A percentile compares a stretch with the other conserved stretches of the same genome.
These are phyloP conservation scores for Octopus sinensis DNA, from an alignment of 1,140 invertebrate genomes.

Conservation along the genomic window DNA sequence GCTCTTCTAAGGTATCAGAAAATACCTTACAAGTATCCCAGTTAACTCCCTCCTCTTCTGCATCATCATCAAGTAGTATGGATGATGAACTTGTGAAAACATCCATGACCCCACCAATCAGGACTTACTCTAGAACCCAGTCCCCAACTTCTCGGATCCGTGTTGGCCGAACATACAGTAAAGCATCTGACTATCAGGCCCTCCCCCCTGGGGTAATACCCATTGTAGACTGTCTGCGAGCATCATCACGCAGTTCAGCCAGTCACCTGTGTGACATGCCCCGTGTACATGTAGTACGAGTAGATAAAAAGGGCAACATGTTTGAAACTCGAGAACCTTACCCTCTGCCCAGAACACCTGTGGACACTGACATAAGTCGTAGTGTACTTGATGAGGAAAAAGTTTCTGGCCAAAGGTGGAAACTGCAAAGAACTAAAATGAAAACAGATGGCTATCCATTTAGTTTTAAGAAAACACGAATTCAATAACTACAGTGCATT, in stretches of 20 bases:
- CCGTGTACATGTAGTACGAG: constrained; percentile 3
- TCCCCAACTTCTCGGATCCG: neutral
- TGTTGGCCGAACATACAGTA: neutral
- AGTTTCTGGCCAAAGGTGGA: constrained; percentile 1
- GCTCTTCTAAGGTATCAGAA: neutral
- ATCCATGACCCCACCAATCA: neutral
- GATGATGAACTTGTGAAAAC: neutral
- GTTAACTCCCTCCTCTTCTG: neutral
- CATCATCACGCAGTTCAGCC: neutral
- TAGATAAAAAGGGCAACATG: constrained; percentile 11
- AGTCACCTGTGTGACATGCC: neutral
- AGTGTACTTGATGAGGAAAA: neutral
- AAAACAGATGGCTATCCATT: constrained; percentile 13
- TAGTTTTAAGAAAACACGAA: constrained; percentile 10
- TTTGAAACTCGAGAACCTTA: neutral
- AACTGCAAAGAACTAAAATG: constrained; percentile 5
- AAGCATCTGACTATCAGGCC: constrained; percentile 1
- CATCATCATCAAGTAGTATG: neutral
- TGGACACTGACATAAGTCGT: neutral
- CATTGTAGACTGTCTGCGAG: neutral
- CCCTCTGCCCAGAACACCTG: neutral
- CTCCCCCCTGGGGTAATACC: neutral
- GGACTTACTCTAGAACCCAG: neutral
- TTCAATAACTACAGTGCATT: neutral
- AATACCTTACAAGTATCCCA: neutral